Evolutionary conservation across 2,113 vertebrate genomes (phyloP), one percentile per base, ranked within the genome.

Genomic region (Murina feae): DNA sequence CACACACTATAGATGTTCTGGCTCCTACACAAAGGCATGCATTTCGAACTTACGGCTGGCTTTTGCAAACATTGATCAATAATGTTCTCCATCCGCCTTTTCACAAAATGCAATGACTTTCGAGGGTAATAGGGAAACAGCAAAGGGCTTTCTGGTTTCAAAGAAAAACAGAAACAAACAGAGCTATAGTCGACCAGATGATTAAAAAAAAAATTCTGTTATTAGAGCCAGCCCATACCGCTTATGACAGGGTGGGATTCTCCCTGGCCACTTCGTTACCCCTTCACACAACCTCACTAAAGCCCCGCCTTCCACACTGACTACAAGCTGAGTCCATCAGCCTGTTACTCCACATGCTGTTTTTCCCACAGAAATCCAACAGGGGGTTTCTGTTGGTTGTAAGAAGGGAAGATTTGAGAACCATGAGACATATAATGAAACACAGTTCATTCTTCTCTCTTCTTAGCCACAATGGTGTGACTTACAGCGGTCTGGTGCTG

Each of bases 91-190:
- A 99, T 99, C 97, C 98, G 98, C 97, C 98, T 99, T 98, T 99
- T 99, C 88, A 99, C 99, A 96, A 99, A 99, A 98, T 99, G 99
- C 96, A 99, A 94, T 25, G 99, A 99, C 95, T 99, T 99, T 97
- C 99, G 98, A 63, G 99, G 99, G 96, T 99, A 99, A 63, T 99
- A 99, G 63, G 99, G 99, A 98, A 99, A 99, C 95, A 99, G 98
- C 98, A 99, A 97, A 12, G 99, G 99, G 86, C 99, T 99, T 97
- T 99, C 99, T 99, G 96, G 68, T 93, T 95, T 92, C 72, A 98
- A 51, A 98, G 17, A 97, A 93, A 76, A 97, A 90, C 37, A 92
- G 51, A 98, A 28, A 96, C 8, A 94, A 91, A 60, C 63, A 79
- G 86, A 85, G 74, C 49, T 95, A 0, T 9, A 86, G 51, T n/a